Base-by-base conservation (phyloP, 2,797 vertebrate genomes). In the Steatocranus sp. region DNA sequence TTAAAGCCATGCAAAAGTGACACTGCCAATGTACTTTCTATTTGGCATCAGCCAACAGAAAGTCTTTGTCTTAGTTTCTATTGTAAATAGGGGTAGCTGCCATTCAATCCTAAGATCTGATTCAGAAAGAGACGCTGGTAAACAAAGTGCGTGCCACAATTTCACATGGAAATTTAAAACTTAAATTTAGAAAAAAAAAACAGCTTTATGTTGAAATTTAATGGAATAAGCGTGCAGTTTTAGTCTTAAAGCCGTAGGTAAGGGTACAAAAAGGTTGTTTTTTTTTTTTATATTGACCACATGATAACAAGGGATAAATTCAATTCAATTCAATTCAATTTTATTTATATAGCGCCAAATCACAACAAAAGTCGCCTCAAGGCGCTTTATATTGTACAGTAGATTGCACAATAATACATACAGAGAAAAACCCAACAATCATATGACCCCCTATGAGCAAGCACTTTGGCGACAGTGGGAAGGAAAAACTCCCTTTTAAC, bases 251-350 rank as follows among this genome's bases (percentile, higher is more conserved):
- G 30, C 30, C 6, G 1, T 61, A 61, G 30, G 30, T 34, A 34
- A 61, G 30, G 30, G 10, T 34, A 61, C 56, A 61, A 34, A 34
- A 61, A 5, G 3, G 0, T 0, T 0, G 2, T 56, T 34, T 11
- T n/a, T 61, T 10, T n/a, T 61, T 61, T 61, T 34, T n/a, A 61
- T 61, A 61, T 12, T 34, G 56, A 34, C 12, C 8, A 41, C 36
- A 25, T 41, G 20, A 66, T 66, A 23, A 66, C 36, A 10, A 66
- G 15, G 15, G 15, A 32, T 10, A 17, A 30, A n/a, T n/a, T n/a
- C n/a, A n/a, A n/a, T n/a, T n/a, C n/a, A n/a, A n/a, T n/a, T n/a
- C n/a, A n/a, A n/a, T n/a, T n/a, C n/a, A n/a, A n/a, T n/a, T n/a
- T n/a, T n/a, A n/a, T n/a, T n/a, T n/a, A n/a, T n/a, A n/a, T n/a